Conservation (phyloP, 64 coral and sea anemone species). For the Catalaphyllia jardinei region DNA sequence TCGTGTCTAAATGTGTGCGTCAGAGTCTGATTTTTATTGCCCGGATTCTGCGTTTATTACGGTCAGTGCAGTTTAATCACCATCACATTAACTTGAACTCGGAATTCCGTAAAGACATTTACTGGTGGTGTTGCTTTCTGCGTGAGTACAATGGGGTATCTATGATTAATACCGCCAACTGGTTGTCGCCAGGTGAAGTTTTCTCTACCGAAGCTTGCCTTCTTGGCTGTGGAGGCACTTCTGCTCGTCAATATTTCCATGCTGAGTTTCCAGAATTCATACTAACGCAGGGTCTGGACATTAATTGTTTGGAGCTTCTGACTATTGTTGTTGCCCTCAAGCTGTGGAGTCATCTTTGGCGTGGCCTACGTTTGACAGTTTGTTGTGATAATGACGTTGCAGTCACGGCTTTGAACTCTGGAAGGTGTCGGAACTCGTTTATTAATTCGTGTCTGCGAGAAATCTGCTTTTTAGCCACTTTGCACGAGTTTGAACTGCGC, state of each 20-base stretch:
- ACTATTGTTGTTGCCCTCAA: neutral
- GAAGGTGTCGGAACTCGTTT: neutral
- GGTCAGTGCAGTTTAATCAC: neutral
- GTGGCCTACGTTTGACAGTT: neutral
- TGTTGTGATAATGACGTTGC: conserved; percentile 8
- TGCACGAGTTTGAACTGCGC: too few relatives aligned
- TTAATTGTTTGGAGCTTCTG: conserved; percentile 18
- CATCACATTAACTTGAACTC: too few relatives aligned
- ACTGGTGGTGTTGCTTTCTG: neutral
- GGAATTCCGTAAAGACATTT: neutral
- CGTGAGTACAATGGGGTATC: conserved; percentile 14
- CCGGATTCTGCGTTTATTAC: neutral
- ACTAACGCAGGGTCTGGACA: neutral
- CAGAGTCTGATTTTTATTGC: conserved; percentile 18
- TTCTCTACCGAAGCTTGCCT: conserved; percentile 19
- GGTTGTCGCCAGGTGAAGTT: conserved; percentile 8
- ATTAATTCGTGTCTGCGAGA: neutral
- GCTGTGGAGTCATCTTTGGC: neutral
- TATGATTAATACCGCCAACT: too few relatives aligned
- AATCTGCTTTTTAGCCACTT: too few relatives aligned
- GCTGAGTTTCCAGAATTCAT: too few relatives aligned
- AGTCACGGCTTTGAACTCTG: neutral
- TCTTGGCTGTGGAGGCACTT: too few relatives aligned
- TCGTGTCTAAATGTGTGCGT: conserved; percentile 30
- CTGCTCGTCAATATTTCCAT: too few relatives aligned